A percentile compares a stretch with the other conserved stretches of the same genome.
phyloP scores from a whole-genome alignment of 2,797 vertebrate genomes.

The Avahi laniger region DNA sequence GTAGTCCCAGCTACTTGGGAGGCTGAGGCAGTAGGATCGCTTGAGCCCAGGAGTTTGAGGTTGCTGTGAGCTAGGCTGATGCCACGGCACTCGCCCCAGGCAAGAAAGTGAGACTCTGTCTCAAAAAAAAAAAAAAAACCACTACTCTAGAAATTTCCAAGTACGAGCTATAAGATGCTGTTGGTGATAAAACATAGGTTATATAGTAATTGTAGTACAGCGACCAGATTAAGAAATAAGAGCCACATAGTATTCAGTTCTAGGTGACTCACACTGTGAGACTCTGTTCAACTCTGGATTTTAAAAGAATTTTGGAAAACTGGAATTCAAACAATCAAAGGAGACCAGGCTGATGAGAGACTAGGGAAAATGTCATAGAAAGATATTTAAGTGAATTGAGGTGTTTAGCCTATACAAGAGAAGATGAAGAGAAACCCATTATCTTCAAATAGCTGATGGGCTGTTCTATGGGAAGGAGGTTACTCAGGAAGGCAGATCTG shows the following conservation, averaged over 20 bases:
- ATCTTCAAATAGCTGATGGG: neutral
- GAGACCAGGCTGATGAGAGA: neutral
- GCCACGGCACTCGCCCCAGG: no score
- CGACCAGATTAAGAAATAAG: constrained; percentile 42
- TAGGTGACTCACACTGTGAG: constrained; percentile 40
- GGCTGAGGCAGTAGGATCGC: no score
- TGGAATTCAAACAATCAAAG: constrained; percentile 46
- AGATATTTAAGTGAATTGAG: constrained; percentile 18
- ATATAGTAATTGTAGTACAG: neutral
- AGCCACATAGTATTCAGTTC: neutral
- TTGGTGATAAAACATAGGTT: constrained; percentile 36
- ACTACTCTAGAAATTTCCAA: constrained; percentile 43
- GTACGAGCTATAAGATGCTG: neutral
- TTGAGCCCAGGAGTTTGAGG: no score
- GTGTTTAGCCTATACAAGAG: neutral
- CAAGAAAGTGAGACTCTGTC: no score
- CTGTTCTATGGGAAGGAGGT: neutral
- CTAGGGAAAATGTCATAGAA: neutral
- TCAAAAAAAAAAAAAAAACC: no score
- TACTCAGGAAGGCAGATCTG: neutral
- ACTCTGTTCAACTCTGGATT: constrained; percentile 29
- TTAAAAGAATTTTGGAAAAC: constrained; percentile 60
- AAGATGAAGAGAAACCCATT: neutral
- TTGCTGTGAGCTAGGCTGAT: no score
- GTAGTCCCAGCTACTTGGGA: no score